A percentile compares a stretch with the other conserved stretches of the same genome.
Evolutionary conservation across 2,888 invertebrate species (phyloP).

Genomic region (Anagyrus pseudococci): DNA sequence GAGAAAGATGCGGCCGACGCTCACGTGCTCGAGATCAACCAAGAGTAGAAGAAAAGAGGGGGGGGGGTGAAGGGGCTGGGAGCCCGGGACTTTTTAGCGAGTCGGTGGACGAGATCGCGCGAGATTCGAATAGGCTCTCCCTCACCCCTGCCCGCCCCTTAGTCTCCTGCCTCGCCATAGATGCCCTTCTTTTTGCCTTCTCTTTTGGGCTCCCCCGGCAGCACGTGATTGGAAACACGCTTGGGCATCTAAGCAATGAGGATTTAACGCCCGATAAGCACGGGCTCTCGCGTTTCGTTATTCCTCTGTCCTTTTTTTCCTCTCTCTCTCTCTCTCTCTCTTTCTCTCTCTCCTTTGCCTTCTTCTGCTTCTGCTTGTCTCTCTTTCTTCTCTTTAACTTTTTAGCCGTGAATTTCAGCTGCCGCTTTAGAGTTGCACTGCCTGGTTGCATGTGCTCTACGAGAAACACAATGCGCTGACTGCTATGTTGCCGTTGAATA

Average conservation of each 20-base stretch:
- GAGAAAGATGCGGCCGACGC: constrained; percentile 17
- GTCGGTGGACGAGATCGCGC: constrained; percentile 35
- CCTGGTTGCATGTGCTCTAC: neutral
- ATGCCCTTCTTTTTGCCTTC: neutral
- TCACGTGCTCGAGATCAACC: constrained; percentile 8
- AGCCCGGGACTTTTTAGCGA: constrained; percentile 2
- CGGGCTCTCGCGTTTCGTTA: constrained; percentile 3
- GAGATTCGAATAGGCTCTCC: constrained; percentile 13
- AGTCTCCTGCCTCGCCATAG: no score
- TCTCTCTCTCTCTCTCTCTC: neutral
- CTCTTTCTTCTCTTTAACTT: no score
- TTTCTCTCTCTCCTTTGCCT: no score
- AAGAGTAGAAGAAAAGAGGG: no score
- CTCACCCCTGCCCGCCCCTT: no score
- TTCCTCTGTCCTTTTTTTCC: neutral
- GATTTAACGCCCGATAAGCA: constrained; percentile 32
- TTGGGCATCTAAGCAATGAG: constrained; percentile 31
- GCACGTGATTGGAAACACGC: constrained; percentile 32
- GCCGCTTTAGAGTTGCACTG: no score
- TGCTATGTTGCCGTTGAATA: no score
- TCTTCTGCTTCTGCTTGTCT: no score
- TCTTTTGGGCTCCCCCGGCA: neutral
- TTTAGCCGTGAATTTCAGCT: no score
- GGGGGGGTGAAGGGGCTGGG: neutral
- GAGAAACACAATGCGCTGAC: neutral